These are phyloP conservation scores for Notodonta dromedarius DNA, from an alignment of 2,888 invertebrate species.

Conservation along the genomic window DNA sequence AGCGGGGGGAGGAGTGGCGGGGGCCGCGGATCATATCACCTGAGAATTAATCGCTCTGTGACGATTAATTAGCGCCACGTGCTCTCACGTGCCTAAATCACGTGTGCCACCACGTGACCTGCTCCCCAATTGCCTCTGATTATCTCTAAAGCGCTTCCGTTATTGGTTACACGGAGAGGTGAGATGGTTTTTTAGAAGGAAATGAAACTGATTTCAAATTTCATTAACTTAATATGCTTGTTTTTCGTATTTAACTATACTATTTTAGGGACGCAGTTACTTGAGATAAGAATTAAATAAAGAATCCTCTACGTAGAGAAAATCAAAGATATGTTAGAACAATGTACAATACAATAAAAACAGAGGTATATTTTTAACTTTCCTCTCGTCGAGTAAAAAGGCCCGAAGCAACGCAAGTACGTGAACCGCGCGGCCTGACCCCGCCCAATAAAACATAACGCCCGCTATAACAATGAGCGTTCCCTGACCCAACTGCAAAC, in stretches of 20 bases:
- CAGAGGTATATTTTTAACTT: neutral
- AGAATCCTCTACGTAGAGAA: too few species aligned
- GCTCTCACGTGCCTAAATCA: conserved; percentile 50
- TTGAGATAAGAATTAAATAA: too few species aligned
- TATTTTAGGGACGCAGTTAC: too few species aligned
- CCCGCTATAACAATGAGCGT: conserved; percentile 76
- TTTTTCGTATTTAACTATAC: too few species aligned
- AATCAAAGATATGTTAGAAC: too few species aligned
- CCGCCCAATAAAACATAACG: conserved; percentile 59
- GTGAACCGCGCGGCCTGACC: conserved; percentile 19
- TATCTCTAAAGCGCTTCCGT: neutral
- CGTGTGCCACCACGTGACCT: conserved; percentile 50
- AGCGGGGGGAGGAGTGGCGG: conserved; percentile 28
- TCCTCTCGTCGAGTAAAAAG: conserved; percentile 12
- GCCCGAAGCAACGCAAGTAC: conserved; percentile 11
- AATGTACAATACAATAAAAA: neutral
- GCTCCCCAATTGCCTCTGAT: conserved; percentile 23
- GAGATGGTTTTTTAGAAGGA: neutral
- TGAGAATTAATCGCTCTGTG: conserved; percentile 77
- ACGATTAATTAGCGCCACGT: conserved; percentile 80
- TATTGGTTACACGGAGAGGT: neutral
- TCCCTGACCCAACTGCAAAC: conserved; percentile 78
- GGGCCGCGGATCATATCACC: conserved; percentile 75
- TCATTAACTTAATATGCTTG: too few species aligned
- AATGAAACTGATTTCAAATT: neutral